phyloP scores from a whole-genome alignment of 2,888 invertebrate species.

The Chouioia cunea region DNA sequence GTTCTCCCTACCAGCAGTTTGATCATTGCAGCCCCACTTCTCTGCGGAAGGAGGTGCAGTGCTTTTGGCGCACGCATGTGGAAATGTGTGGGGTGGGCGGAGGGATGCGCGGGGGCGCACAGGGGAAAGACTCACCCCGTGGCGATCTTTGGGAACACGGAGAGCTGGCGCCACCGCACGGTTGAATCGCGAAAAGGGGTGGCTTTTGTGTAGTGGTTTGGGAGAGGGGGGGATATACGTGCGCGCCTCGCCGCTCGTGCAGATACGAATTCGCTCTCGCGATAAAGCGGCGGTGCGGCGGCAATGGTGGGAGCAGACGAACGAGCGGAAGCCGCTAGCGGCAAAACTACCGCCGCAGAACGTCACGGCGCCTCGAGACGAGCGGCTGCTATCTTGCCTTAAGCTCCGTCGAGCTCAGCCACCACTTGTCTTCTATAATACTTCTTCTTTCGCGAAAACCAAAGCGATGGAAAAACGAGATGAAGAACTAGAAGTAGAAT shows the following conservation, averaged over 20 bases:
- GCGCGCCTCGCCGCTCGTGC: not conserved
- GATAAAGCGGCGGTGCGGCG: not conserved
- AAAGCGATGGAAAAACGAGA: not conserved
- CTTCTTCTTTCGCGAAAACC: too few relatives aligned
- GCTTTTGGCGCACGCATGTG: not conserved
- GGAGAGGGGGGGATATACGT: conserved; percentile 5
- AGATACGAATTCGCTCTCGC: not conserved
- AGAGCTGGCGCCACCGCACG: conserved; percentile 18
- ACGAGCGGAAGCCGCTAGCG: conserved; percentile 25
- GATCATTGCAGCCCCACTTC: not conserved
- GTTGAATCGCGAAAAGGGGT: not conserved
- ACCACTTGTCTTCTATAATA: not conserved
- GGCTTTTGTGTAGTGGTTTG: not conserved
- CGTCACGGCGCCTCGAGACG: conserved; percentile 62
- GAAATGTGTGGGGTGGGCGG: not conserved
- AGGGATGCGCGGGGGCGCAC: conserved; percentile 7
- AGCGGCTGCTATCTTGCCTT: conserved; percentile 52
- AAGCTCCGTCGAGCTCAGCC: conserved; percentile 2
- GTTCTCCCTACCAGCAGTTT: not conserved
- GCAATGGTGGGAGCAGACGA: conserved; percentile 24
- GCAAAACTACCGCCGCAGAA: conserved; percentile 55
- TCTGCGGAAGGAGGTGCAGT: not conserved
- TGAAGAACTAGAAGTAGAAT: not conserved
- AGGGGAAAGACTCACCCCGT: not conserved
- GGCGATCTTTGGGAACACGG: not conserved